These are phyloP conservation scores for Oreochromis grahami DNA, from an alignment of 2,797 vertebrate species.

Conservation along the genomic window DNA sequence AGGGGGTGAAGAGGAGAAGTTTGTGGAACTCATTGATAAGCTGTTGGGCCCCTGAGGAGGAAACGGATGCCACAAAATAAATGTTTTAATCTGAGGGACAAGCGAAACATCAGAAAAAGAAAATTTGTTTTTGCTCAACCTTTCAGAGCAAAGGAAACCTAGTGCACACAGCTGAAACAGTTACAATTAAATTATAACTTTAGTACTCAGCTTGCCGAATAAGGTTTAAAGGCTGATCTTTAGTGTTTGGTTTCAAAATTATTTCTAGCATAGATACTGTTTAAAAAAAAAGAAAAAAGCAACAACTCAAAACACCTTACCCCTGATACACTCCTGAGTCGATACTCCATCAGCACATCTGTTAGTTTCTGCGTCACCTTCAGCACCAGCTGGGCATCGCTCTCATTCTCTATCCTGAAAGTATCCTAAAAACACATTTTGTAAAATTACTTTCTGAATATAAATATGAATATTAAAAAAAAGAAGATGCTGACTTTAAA, in stretches of 20 bases:
- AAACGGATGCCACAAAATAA: not conserved
- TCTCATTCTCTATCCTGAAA: constrained; percentile 84
- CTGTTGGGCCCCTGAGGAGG: constrained; percentile 54
- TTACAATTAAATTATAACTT: not conserved
- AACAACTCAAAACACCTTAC: constrained; percentile 45
- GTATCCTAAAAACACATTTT: constrained; percentile 67
- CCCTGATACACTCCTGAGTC: constrained; percentile 71
- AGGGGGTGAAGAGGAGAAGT: constrained; percentile 38
- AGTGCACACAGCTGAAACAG: not conserved
- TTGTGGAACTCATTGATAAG: constrained; percentile 40
- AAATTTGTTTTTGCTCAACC: not conserved
- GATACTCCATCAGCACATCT: constrained; percentile 83
- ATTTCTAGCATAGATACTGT: not conserved
- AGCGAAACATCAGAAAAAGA: not conserved
- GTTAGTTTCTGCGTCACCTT: constrained; percentile 87
- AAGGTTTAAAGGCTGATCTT: not conserved
- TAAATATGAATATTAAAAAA: not conserved
- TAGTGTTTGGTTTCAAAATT: not conserved
- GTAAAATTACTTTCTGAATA: not conserved
- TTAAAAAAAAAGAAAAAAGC: not conserved
- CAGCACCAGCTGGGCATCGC: constrained; percentile 84
- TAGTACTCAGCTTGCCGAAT: not conserved
- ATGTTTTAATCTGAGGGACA: not conserved
- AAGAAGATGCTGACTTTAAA: not conserved
- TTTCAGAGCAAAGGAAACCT: not conserved